These are phyloP conservation scores for Aphrocallistes beatrix DNA, from an alignment of 37 sponge, comb jelly and placozoan genomes.

Conservation along the genomic window DNA sequence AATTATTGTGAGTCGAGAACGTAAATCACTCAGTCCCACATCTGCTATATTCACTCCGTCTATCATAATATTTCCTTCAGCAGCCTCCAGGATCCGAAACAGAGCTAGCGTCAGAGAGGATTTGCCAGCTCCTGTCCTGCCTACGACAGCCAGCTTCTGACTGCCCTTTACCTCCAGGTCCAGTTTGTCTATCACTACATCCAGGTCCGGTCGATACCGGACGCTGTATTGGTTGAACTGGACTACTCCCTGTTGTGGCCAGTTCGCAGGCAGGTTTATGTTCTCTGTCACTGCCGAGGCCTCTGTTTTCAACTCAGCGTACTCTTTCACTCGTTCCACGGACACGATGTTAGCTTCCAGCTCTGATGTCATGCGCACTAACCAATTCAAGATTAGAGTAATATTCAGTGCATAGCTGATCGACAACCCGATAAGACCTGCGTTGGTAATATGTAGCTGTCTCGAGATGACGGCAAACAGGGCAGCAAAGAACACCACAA, in stretches of 20 bases:
- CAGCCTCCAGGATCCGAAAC: constrained; percentile 90
- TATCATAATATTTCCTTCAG: constrained; percentile 57
- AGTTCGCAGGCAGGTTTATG: constrained; percentile 33
- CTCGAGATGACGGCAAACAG: constrained; percentile 74
- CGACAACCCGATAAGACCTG: constrained; percentile 77
- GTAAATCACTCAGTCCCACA: constrained; percentile 68
- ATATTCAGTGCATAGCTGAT: constrained; percentile 81
- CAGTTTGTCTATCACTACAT: constrained; percentile 72
- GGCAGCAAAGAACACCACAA: constrained; percentile 74
- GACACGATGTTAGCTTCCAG: constrained; percentile 88
- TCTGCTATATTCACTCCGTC: constrained; percentile 52
- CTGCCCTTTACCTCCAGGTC: constrained; percentile 56
- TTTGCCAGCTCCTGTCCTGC: constrained; percentile 97
- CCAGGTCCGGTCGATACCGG: constrained; percentile 78
- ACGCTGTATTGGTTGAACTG: constrained; percentile 68
- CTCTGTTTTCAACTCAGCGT: constrained; percentile 62
- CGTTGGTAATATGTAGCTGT: constrained; percentile 16
- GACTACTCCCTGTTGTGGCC: constrained; percentile 75
- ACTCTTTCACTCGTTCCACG: constrained; percentile 89
- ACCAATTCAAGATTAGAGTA: constrained; percentile 66
- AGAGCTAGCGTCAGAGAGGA: constrained; percentile 87
- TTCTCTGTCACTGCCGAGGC: constrained; percentile 21
- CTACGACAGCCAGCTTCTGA: constrained; percentile 89
- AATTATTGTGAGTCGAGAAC: constrained; percentile 81
- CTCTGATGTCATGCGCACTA: constrained; percentile 85